Evolutionary conservation across 2,797 vertebrate genomes (phyloP).

Genomic region (Emys orbicularis): DNA sequence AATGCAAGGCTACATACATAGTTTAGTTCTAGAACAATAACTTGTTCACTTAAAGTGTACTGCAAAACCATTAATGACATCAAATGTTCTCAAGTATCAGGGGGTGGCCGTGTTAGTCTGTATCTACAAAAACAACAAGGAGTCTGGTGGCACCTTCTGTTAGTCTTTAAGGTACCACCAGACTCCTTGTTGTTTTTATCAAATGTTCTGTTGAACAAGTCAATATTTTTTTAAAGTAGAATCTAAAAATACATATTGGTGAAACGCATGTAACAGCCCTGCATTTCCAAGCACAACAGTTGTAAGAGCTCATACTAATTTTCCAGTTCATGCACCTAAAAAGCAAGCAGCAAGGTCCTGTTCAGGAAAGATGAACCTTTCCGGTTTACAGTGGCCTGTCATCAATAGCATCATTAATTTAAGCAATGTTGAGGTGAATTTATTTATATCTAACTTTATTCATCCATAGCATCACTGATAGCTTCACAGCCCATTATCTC

Average conservation of each 20-base stretch:
- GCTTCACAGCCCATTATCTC: background rate
- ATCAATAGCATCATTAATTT: slow-evolving; percentile 39
- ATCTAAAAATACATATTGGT: slow-evolving; percentile 15
- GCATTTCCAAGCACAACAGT: slow-evolving; percentile 16
- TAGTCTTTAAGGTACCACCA: too few relatives aligned
- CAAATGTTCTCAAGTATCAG: background rate
- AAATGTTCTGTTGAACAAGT: slow-evolving; percentile 37
- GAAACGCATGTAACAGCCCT: background rate
- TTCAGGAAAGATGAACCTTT: background rate
- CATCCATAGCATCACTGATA: rapidly evolving
- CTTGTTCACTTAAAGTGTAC: slow-evolving; percentile 25
- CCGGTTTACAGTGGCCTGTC: slow-evolving; percentile 16
- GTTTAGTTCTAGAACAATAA: slow-evolving; percentile 4
- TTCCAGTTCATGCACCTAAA: slow-evolving; percentile 58
- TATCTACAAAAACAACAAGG: too few relatives aligned
- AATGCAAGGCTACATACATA: slow-evolving; percentile 10
- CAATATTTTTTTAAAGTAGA: background rate
- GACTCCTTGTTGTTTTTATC: too few relatives aligned
- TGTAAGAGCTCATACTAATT: slow-evolving; percentile 50
- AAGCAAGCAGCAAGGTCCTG: background rate
- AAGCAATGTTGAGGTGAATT: slow-evolving; percentile 8
- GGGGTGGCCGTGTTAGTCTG: too few relatives aligned
- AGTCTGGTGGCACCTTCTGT: too few relatives aligned
- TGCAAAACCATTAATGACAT: slow-evolving; percentile 21
- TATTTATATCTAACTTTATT: background rate